These are phyloP conservation scores for Dendrocincla tyrannina DNA, from an alignment of 2,797 vertebrate genomes.

Conservation along the genomic window DNA sequence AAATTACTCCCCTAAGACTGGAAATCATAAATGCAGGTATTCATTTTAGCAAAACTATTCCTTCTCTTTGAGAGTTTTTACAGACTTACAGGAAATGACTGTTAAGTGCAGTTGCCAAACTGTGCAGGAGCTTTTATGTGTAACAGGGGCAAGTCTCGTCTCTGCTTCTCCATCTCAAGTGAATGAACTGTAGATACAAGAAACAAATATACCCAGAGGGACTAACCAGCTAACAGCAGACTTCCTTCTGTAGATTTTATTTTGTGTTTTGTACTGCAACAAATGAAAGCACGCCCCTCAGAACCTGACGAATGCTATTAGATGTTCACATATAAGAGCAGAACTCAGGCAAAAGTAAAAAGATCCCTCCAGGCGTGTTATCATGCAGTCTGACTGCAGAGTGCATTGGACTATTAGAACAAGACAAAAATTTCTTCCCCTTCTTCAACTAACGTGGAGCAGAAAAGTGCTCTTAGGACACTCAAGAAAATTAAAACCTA, in stretches of 20 bases:
- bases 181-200: neutral
- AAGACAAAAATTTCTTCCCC: neutral
- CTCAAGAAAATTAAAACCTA: neutral
- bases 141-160: neutral
- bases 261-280: neutral
- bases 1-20: neutral
- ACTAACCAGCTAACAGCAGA: neutral
- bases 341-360: neutral
- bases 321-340: neutral
- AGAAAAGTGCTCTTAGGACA: neutral
- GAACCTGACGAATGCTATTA: neutral
- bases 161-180: neutral
- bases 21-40: neutral
- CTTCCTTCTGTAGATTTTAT: neutral
- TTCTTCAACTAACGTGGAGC: neutral
- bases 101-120: neutral
- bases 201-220: neutral
- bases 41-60: neutral
- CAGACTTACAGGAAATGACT: slow-evolving; percentile 3
- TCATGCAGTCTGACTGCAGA: neutral
- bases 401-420: neutral
- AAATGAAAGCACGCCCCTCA: neutral
- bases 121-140: neutral
- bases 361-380: neutral
- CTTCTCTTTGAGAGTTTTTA: neutral